Conservation (phyloP, 2,113 vertebrate genomes). For the Sphyrna mokarran region DNA sequence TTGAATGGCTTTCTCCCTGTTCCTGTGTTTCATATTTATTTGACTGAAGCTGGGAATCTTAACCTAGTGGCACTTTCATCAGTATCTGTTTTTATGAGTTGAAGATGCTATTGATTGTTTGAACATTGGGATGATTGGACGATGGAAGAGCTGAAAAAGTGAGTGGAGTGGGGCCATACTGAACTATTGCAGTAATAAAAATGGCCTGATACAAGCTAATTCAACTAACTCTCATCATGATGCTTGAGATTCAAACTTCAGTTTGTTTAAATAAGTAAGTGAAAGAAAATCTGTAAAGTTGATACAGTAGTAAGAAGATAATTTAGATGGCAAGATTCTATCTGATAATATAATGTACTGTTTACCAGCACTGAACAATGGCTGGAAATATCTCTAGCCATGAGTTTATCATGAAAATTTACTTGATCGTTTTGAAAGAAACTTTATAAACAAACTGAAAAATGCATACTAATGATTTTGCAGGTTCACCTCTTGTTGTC, state of each 20-base stretch:
- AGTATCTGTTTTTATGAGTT: neutral
- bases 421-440: neutral
- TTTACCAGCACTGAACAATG: neutral
- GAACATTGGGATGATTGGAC: neutral
- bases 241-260: neutral
- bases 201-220: neutral
- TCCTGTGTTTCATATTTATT: neutral
- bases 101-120: neutral
- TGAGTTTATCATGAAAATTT: neutral
- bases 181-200: neutral
- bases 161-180: neutral
- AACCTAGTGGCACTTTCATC: neutral
- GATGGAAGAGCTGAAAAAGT: neutral
- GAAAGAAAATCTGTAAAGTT: neutral
- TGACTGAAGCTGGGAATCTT: neutral
- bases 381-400: neutral
- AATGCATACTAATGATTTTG: neutral
- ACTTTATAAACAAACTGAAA: neutral
- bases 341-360: neutral
- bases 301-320: neutral
- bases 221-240: neutral
- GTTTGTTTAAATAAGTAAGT: neutral
- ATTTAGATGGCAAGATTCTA: neutral
- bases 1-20: neutral
- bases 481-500: constrained; percentile 90